Conservation (phyloP, 2,888 invertebrate genomes). For the Opisthograptis luteolata region DNA sequence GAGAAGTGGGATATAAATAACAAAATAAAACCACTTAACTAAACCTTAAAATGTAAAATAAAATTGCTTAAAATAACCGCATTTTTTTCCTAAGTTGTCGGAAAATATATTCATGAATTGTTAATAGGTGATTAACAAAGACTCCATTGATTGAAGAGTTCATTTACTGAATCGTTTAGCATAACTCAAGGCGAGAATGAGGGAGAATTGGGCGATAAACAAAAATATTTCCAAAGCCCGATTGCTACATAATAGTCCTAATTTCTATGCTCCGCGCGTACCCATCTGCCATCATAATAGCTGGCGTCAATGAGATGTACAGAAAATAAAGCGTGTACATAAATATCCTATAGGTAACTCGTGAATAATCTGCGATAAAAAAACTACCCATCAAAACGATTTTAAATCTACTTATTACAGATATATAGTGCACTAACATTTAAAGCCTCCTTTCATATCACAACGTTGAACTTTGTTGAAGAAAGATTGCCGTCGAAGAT, state of each 20-base stretch:
- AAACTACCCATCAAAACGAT: neutral
- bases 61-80: no score
- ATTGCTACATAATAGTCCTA: neutral
- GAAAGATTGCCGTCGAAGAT: neutral
- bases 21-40: no score
- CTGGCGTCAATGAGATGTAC: slow-evolving; percentile 8
- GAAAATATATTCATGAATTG: slow-evolving; percentile 20
- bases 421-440: neutral
- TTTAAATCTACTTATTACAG: neutral
- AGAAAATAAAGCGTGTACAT: slow-evolving; percentile 7
- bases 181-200: slow-evolving; percentile 5
- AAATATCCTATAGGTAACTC: slow-evolving; percentile 8
- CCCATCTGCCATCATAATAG: slow-evolving; percentile 2
- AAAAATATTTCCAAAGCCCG: slow-evolving; percentile 5
- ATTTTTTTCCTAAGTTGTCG: no score
- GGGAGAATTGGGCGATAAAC: slow-evolving; percentile 8
- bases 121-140: slow-evolving; percentile 31
- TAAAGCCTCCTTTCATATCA: slow-evolving; percentile 4
- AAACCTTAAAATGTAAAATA: no score
- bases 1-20: no score
- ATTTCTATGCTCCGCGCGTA: slow-evolving; percentile 10
- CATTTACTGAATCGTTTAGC: slow-evolving; percentile 14
- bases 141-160: slow-evolving; percentile 18
- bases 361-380: neutral
- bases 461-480: neutral